phyloP scores from a whole-genome alignment of 1,140 invertebrate genomes.

The Samia ricini region DNA sequence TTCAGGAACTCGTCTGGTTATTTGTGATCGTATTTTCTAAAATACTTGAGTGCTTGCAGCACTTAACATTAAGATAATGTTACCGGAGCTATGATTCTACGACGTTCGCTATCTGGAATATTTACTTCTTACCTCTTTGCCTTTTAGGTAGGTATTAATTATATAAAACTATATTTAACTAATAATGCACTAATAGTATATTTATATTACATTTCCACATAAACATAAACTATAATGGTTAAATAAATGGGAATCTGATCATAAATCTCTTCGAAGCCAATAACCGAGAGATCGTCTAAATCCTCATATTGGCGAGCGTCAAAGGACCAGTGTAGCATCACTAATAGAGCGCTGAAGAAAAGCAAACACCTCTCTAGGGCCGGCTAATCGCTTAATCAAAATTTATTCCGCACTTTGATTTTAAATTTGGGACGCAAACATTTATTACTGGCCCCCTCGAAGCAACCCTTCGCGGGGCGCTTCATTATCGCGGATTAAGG shows the following conservation, averaged over 20 bases:
- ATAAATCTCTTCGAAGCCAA: background rate
- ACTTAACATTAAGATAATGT: background rate
- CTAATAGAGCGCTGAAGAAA: slow-evolving; percentile 50
- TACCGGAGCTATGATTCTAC: background rate
- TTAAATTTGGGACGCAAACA: slow-evolving; percentile 76
- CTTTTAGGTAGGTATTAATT: too few species aligned
- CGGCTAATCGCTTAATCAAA: slow-evolving; percentile 76
- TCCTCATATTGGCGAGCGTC: background rate
- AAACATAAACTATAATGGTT: background rate
- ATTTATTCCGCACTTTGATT: slow-evolving; percentile 77
- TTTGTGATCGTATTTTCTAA: slow-evolving; percentile 14
- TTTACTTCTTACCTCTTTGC: too few species aligned
- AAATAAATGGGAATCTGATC: background rate
- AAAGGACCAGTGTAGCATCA: slow-evolving; percentile 23
- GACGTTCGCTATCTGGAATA: too few species aligned
- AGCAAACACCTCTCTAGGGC: slow-evolving; percentile 57
- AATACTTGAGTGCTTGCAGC: slow-evolving; percentile 4
- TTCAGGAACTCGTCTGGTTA: slow-evolving; percentile 12
- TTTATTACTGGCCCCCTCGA: slow-evolving; percentile 69
- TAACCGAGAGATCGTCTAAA: slow-evolving; percentile 17
- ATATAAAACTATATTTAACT: too few species aligned
- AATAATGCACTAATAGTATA: too few species aligned
- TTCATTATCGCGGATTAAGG: slow-evolving; percentile 77
- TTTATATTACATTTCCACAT: too few species aligned
- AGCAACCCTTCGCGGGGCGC: slow-evolving; percentile 65